Base-by-base conservation (phyloP, 2,113 vertebrate genomes). In the Ariopsis seemanni region DNA sequence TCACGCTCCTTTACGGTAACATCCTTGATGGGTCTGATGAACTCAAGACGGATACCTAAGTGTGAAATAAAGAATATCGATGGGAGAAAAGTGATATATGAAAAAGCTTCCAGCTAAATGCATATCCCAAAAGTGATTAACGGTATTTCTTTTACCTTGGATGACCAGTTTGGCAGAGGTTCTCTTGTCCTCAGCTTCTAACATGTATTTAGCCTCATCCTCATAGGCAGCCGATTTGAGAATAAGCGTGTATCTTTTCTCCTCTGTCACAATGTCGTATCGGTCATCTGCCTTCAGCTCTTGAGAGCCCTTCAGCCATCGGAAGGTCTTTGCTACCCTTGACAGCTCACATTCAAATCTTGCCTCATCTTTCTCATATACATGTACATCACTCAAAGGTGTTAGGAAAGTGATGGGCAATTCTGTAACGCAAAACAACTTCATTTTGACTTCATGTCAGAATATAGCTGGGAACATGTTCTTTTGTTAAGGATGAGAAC, bases 1-100 rank as follows among this genome's bases (percentile, higher is more conserved):
- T 99, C 98, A 1, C 97, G 94, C 84, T 99, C 98, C 90, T 99
- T 99, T 88, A 99, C 98, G 0, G 97, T 99, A 62, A 99, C 97
- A 20, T 99, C 98, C 90, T 97, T 97, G 55, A 99, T 98, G 12
- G 98, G 96, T 83, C 95, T 97, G 85, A 96, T 94, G 92, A 99
- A 99, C 94, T 99, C 96, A 91, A 99, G 96, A 7, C 97, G 97
- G 87, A 99, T 99, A 86, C 98, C 98, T 99, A 74, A 30, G 90
- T 84, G 25, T 69, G 25, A 25, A 75, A 58, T 67, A 22, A 81
- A 58, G 67, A 71, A 69, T 57, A 81, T 0, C 2, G 27, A 12
- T 55, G 60, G 12, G 0, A 10, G 18, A 14, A n/a, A 82, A 65
- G 15, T 58, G 30, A 30, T 22, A 14, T 60, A 62, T 62, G 9